phyloP scores from a whole-genome alignment of 2,797 vertebrate species.

The Pipistrellus pipistrellus region DNA sequence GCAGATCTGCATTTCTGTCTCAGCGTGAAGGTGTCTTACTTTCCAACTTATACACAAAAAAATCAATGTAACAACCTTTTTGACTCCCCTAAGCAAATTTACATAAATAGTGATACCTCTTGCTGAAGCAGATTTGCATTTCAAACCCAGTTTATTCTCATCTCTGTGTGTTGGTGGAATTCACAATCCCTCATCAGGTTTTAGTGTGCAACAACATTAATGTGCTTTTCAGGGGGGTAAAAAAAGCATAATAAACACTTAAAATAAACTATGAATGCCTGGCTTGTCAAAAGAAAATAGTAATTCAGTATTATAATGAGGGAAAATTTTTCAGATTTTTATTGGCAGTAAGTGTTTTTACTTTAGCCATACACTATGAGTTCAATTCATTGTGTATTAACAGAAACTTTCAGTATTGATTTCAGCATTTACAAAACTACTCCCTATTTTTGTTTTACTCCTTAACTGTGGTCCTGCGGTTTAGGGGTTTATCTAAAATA shows the following conservation, averaged over 20 bases:
- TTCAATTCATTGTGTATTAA: background rate
- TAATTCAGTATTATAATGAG: background rate
- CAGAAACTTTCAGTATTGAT: background rate
- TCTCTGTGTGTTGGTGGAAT: background rate
- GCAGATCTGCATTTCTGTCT: background rate
- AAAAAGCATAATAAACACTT: constrained; percentile 38
- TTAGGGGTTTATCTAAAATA: constrained; percentile 25
- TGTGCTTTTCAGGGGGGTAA: background rate
- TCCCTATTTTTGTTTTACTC: background rate
- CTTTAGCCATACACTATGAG: background rate
- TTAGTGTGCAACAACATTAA: background rate
- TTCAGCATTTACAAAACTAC: background rate
- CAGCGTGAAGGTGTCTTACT: background rate
- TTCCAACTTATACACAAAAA: constrained; percentile 23
- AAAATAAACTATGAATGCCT: background rate
- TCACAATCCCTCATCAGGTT: background rate
- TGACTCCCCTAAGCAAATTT: constrained; percentile 28
- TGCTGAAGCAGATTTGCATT: constrained; percentile 47
- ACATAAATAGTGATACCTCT: constrained; percentile 17
- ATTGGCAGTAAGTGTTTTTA: constrained; percentile 8
- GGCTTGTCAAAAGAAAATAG: constrained; percentile 36
- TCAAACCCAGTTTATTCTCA: constrained; percentile 6
- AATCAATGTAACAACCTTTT: constrained; percentile 18
- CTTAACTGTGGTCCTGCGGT: background rate
- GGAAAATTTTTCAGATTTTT: constrained; percentile 54